A percentile compares a stretch with the other conserved stretches of the same genome.
These are phyloP conservation scores for Stichopus chloronotus DNA, from an alignment of 35 echinoderm and acorn worm species.

Conservation along the genomic window DNA sequence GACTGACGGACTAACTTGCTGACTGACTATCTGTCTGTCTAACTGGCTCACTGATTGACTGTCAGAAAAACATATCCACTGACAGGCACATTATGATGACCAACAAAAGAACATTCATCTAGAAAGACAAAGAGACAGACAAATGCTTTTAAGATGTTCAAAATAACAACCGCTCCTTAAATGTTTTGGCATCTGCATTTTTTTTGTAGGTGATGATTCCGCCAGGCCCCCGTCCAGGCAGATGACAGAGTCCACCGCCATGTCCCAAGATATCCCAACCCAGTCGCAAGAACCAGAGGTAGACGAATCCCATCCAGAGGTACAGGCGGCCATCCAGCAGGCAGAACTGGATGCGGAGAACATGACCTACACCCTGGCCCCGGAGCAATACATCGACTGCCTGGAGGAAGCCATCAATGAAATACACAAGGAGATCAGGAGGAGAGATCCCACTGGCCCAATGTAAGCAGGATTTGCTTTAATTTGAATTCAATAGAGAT, in stretches of 20 bases:
- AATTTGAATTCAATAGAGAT: too few relatives aligned
- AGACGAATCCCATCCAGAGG: constrained; percentile 84
- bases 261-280: constrained; percentile 47
- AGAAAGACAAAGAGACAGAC: too few relatives aligned
- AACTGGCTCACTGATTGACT: too few relatives aligned
- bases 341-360: constrained; percentile 67
- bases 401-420: constrained; percentile 88
- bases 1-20: too few relatives aligned
- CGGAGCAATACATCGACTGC: constrained; percentile 88
- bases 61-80: too few relatives aligned
- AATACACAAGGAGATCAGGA: constrained; percentile 82
- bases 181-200: too few relatives aligned
- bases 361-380: constrained; percentile 74
- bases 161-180: too few relatives aligned
- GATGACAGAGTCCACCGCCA: constrained; percentile 61
- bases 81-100: too few relatives aligned
- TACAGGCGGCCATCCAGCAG: constrained; percentile 68
- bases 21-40: too few relatives aligned
- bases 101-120: too few relatives aligned
- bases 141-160: too few relatives aligned
- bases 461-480: constrained; percentile 49
- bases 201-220: background rate
- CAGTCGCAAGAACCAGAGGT: constrained; percentile 70
- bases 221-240: constrained; percentile 47
- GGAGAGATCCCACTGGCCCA: constrained; percentile 73